Conservation (phyloP, 2,888 invertebrate species). For the Eilema sororculum region DNA sequence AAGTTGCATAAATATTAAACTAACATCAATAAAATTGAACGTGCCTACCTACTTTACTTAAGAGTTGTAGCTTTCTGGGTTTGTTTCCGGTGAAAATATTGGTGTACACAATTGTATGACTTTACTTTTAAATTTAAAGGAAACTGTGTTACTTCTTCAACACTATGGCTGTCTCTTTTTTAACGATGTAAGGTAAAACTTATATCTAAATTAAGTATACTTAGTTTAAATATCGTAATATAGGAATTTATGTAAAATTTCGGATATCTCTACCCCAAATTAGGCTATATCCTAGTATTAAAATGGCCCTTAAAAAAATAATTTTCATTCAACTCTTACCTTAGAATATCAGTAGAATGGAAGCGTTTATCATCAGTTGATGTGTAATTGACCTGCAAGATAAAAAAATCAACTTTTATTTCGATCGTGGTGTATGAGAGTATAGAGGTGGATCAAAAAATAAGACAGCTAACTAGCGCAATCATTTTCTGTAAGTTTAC, state of each 20-base stretch:
- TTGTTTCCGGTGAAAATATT: constrained; percentile 36
- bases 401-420: constrained; percentile 39
- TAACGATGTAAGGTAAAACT: no score
- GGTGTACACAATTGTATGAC: constrained; percentile 16
- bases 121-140: no score
- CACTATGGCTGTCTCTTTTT: no score
- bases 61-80: constrained; percentile 28
- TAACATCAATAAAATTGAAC: constrained; percentile 28
- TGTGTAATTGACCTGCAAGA: constrained; percentile 78
- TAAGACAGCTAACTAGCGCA: constrained; percentile 12
- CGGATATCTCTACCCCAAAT: no score
- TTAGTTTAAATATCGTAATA: no score
- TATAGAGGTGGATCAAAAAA: constrained; percentile 27
- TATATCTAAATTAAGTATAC: no score
- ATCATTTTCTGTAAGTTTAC: background rate
- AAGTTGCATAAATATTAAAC: constrained; percentile 25
- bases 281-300: background rate
- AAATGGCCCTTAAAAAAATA: background rate
- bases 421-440: constrained; percentile 15
- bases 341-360: constrained; percentile 55
- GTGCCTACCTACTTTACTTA: constrained; percentile 15
- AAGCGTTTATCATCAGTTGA: constrained; percentile 59
- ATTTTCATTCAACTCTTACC: constrained; percentile 53
- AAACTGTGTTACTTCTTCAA: no score
- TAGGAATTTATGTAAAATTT: no score